Evolutionary conservation across 1,140 invertebrate species (phyloP), one percentile per base, ranked within the genome.

Genomic region (Drosophila chauvacae): DNA sequence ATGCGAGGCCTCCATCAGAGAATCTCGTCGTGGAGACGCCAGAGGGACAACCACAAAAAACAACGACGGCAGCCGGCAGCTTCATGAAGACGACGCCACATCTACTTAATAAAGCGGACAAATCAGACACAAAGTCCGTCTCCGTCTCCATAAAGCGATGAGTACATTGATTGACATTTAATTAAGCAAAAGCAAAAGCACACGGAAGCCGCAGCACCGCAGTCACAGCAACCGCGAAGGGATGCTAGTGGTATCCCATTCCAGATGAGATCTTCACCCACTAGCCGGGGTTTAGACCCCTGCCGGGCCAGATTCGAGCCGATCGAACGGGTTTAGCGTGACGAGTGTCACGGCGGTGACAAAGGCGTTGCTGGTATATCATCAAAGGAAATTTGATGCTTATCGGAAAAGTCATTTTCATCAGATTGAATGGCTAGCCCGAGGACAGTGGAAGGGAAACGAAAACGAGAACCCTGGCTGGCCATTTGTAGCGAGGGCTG

Each of bases 111-210:
- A 88, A 87, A 81, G 73, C 74, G 59, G 73, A 85, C 85, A 85
- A 88, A 88, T 88, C 84, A 88, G 80, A 88, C 83, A 50, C 85
- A 90, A 88, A 80, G 60, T 57, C 76, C 41, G 56, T 57, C 58
- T 57, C 76, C 41, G 56, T 57, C 58, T 30, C 51, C 60, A 55
- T 68, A 70, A 68, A 56, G 30, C 66, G 63, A 74, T 30, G 55
- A 64, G 66, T 70, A 81, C 56, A 78, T 62, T 88, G 84, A 88
- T 88, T 88, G 84, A 90, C 84, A 88, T 90, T 88, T 85, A 90
- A 88, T 88, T 88, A 88, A 88, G 83, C 80, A 87, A 81, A 84
- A 73, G 66, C 84, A 88, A 88, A 80, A 84, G 80, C 73, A 87
- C 80, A 81, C 84, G 84, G 84, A 87, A 87, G 84, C 84, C 84